Evolutionary conservation across 2,888 invertebrate genomes (phyloP).

Genomic region (Leucophenga maculata): DNA sequence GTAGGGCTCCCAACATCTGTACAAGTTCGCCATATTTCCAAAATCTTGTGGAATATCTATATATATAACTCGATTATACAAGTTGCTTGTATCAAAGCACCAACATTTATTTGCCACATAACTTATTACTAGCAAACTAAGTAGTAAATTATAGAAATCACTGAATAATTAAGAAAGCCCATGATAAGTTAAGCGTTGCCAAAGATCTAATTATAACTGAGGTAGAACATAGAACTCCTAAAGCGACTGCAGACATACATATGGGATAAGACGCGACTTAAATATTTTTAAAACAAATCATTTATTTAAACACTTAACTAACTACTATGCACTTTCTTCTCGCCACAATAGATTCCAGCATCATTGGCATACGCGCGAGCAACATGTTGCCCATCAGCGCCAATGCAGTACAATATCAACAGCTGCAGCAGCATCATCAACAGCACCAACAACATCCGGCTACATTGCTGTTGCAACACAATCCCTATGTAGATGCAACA

Average conservation of each 20-base stretch:
- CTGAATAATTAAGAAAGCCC: too few relatives aligned
- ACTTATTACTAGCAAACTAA: too few relatives aligned
- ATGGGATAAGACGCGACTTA: conserved; percentile 1
- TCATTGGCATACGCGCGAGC: conserved; percentile 69
- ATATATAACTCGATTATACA: too few relatives aligned
- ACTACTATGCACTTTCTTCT: neutral
- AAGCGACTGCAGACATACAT: conserved; percentile 10
- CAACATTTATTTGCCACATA: too few relatives aligned
- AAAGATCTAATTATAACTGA: too few relatives aligned
- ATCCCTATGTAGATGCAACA: conserved; percentile 63
- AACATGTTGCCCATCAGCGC: conserved; percentile 46
- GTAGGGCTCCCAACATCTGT: too few relatives aligned
- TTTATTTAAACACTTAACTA: neutral
- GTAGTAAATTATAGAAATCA: too few relatives aligned
- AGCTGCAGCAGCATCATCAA: conserved; percentile 49
- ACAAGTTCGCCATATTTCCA: too few relatives aligned
- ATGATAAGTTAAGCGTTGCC: too few relatives aligned
- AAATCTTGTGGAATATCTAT: too few relatives aligned
- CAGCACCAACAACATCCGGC: conserved; percentile 42
- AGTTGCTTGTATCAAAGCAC: too few relatives aligned
- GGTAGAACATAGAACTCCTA: neutral
- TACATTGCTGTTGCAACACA: conserved; percentile 61
- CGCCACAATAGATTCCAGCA: conserved; percentile 64
- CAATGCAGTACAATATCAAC: conserved; percentile 41
- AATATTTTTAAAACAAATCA: too few relatives aligned